Evolutionary conservation across 2,888 invertebrate genomes (phyloP), one percentile per base, ranked within the genome.

Genomic region (Carabus problematicus): DNA sequence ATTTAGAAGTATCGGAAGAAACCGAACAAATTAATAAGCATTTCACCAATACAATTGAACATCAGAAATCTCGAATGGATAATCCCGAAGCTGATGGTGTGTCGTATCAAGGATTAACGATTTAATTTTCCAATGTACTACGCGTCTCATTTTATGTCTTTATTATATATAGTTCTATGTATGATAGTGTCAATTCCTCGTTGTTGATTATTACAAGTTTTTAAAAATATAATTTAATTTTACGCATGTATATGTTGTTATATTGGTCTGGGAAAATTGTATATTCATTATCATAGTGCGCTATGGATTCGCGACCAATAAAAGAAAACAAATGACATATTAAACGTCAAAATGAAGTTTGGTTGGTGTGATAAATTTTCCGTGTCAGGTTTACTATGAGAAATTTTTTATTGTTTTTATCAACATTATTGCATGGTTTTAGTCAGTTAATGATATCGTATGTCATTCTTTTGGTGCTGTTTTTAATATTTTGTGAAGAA

Each of bases 1-100:
- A 95, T 81, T 84, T 99, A 72, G 98, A 98, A 79, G 91, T 92
- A 59, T 95, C 93, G 14, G 97, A 97, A 77, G 98, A 98, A 81
- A 95, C 96, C 40, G 97, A 98, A 77, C 97, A 97, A 83, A 96
- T 99, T 74, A 93, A 93, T 72, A 95, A 94, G 78, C 98, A 98
- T 81, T 95, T 98, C 81, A 92, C 92, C 76, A 95, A 95, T 79
- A 95, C 95, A 0, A 81, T 95, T 77, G 91, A 92, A 73, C 94
- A 95, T 78, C 85, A 95, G 74, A 88, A 88, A 79, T 89, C 89
- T 76, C 84, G 90, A 75, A 82, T 86, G 80, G 90, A 90, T 76
- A 87, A 87, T 60, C 62, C 69, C 0, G 89, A 89, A 75, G 84
- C 86, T 0, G 90, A 90, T 47, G 86, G 86, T 0, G 79, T 87